A percentile compares a stretch with the other conserved stretches of the same genome.
Conservation (phyloP, 2,113 vertebrate species). For the Nesogale talazaci region DNA sequence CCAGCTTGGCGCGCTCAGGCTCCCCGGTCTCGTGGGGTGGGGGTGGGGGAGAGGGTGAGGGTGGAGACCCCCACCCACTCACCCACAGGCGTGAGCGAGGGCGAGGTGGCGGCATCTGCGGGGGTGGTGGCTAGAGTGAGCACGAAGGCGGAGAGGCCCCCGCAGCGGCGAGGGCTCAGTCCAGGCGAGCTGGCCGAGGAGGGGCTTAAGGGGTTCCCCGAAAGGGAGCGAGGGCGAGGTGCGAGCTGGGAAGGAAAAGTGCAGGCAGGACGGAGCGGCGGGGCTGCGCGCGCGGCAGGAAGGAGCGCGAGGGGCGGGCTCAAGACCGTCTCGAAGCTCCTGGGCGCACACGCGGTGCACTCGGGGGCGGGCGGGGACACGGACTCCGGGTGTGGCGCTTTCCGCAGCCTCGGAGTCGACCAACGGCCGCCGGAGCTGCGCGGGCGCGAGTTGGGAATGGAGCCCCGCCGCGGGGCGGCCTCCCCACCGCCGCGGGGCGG, state of each 20-base stretch:
- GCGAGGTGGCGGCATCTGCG: too few species aligned
- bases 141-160: accelerated
- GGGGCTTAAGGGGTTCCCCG: not conserved
- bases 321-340: accelerated
- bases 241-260: not conserved
- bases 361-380: accelerated
- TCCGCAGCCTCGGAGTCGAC: not conserved
- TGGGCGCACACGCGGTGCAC: not conserved
- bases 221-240: not conserved
- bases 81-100: too few species aligned
- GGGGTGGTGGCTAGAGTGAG: not conserved
- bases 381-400: accelerated
- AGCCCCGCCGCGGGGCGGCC: not conserved
- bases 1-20: not conserved
- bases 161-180: too few species aligned
- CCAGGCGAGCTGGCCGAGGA: too few species aligned
- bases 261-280: not conserved
- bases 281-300: not conserved
- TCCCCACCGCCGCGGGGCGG: not conserved
- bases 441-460: not conserved
- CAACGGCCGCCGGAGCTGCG: not conserved
- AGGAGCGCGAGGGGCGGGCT: not conserved
- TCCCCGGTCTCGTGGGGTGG: not conserved
- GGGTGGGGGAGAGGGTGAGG: too few species aligned
- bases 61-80: too few species aligned